A percentile compares a stretch with the other conserved stretches of the same genome.
Conservation (phyloP, 1,140 invertebrate species). For the fruit fly (Drosophila melanogaster) region DNA sequence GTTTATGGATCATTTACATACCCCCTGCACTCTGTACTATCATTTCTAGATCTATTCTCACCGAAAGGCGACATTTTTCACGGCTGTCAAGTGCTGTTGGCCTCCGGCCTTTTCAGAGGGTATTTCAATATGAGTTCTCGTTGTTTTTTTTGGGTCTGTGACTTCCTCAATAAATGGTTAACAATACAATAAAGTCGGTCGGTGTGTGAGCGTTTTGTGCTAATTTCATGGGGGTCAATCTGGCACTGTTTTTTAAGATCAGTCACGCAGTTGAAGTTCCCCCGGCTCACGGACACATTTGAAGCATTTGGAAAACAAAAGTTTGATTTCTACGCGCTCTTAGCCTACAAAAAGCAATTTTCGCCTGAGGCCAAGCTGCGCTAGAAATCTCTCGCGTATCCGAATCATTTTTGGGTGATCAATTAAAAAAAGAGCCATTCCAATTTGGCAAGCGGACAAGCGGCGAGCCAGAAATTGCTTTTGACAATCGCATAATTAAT, state of each 20-base stretch:
- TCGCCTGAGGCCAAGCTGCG: constrained; percentile 20
- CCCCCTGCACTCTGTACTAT: constrained; percentile 6
- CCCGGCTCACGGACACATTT: constrained; percentile 24
- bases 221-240: constrained; percentile 50
- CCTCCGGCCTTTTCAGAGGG: constrained; percentile 11
- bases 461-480: constrained; percentile 24
- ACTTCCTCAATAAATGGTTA: constrained; percentile 47
- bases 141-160: constrained; percentile 17
- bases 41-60: not conserved
- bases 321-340: constrained; percentile 37
- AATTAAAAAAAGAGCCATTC: constrained; percentile 42
- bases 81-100: constrained; percentile 49
- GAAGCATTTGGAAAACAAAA: constrained; percentile 20
- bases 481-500: constrained; percentile 47
- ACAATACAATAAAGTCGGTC: constrained; percentile 14
- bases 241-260: constrained; percentile 21
- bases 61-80: constrained; percentile 33
- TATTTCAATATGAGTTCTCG: constrained; percentile 20
- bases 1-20: constrained; percentile 30
- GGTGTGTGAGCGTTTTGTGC: constrained; percentile 19
- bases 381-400: constrained; percentile 27
- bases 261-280: constrained; percentile 44
- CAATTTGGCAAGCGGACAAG: constrained; percentile 33
- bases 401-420: constrained; percentile 47
- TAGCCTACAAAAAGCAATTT: constrained; percentile 36